A percentile compares a stretch with the other conserved stretches of the same genome.
These are phyloP conservation scores for Parapristionchus giblindavisi DNA, from an alignment of 2,888 invertebrate species.

Conservation along the genomic window DNA sequence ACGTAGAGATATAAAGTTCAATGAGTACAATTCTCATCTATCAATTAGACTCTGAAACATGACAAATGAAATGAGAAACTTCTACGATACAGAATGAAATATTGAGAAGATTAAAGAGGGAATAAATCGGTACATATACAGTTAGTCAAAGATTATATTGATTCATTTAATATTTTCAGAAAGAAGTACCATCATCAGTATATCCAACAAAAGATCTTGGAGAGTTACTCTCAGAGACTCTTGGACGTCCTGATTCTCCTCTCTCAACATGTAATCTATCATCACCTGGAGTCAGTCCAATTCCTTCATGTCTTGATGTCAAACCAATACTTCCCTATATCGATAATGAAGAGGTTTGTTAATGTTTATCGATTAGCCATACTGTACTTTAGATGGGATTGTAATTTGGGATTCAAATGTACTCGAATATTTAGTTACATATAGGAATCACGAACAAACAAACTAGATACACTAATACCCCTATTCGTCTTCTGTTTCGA, in stretches of 20 bases:
- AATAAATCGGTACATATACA: too few relatives aligned
- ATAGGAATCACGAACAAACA: too few relatives aligned
- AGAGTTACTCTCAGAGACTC: constrained; percentile 6
- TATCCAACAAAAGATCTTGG: constrained; percentile 17
- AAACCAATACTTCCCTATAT: constrained; percentile 5
- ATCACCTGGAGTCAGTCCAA: constrained; percentile 7
- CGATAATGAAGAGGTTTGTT: constrained; percentile 12
- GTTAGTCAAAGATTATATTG: too few relatives aligned
- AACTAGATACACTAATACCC: neutral
- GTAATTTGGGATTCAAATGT: too few relatives aligned
- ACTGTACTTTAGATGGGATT: too few relatives aligned
- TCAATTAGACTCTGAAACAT: neutral
- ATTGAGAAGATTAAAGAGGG: too few relatives aligned
- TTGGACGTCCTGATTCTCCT: constrained; percentile 9
- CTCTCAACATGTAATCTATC: constrained; percentile 8
- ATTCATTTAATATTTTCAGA: too few relatives aligned
- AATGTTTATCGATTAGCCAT: neutral
- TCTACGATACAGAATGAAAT: too few relatives aligned
- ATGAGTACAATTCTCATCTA: too few relatives aligned
- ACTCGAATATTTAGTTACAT: too few relatives aligned
- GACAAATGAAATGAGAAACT: too few relatives aligned
- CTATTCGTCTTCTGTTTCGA: neutral
- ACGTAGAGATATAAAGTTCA: too few relatives aligned
- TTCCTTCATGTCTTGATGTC: constrained; percentile 8
- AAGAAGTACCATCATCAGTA: neutral